phyloP scores from a whole-genome alignment of 2,888 invertebrate genomes.

The Athripsodes cinereus region DNA sequence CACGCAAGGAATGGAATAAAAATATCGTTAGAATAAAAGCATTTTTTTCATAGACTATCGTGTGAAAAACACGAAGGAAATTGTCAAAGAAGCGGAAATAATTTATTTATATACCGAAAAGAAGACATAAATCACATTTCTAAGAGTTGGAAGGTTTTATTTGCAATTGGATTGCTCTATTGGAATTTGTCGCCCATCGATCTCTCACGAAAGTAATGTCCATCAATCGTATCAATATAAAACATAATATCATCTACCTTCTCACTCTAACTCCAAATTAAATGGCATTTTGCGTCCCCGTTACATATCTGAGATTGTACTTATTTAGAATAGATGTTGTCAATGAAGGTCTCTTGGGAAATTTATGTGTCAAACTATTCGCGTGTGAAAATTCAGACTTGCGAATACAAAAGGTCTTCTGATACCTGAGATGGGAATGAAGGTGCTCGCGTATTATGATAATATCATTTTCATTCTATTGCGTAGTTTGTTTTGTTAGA shows the following conservation, averaged over 20 bases:
- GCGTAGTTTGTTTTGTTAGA: too few species aligned
- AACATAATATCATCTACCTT: slow-evolving; percentile 6
- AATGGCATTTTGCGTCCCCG: slow-evolving; percentile 10
- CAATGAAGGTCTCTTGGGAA: slow-evolving; percentile 24
- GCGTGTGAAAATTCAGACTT: slow-evolving; percentile 13
- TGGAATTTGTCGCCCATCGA: slow-evolving; percentile 22
- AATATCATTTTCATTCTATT: too few species aligned
- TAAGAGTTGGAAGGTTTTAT: slow-evolving; percentile 6
- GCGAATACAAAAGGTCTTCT: too few species aligned
- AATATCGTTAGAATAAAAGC: too few species aligned
- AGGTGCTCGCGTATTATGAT: too few species aligned
- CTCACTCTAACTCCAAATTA: neutral
- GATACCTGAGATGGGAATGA: too few species aligned
- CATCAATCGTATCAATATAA: slow-evolving; percentile 18
- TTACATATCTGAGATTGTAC: slow-evolving; percentile 14
- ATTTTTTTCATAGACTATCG: too few species aligned
- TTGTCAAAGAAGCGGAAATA: neutral
- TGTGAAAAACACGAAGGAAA: neutral
- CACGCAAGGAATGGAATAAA: too few species aligned
- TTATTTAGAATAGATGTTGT: slow-evolving; percentile 26
- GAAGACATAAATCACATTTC: neutral
- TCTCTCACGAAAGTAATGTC: slow-evolving; percentile 14
- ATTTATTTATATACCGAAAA: neutral
- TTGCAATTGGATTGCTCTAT: slow-evolving; percentile 13
- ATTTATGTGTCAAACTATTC: slow-evolving; percentile 27